Base-by-base conservation (phyloP, 2,113 vertebrate genomes). In the Hipposideros armiger region DNA sequence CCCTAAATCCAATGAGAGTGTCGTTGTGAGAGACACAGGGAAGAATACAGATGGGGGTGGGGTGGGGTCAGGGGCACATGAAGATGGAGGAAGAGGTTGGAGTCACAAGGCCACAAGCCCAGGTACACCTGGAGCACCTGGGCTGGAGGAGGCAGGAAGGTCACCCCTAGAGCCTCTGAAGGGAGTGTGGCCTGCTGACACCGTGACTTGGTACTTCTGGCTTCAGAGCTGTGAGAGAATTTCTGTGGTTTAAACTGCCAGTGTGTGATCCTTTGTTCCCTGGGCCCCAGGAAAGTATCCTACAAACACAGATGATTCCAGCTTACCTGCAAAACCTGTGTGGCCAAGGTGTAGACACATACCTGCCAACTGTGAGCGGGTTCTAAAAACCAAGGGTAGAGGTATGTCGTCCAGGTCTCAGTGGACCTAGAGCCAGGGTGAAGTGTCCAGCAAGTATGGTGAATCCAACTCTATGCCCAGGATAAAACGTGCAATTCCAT, bases 351-450 rank as follows among this genome's bases (percentile, higher is more conserved):
- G n/a, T n/a, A 10, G 45, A 24, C 15, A 15, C 7, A 52, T 17
- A 67, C 36, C 32, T 0, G 0, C 9, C 72, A 3, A 26, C 64
- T 36, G 24, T 4, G 47, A 19, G 77, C 5, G 0, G 22, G 24
- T 2, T 62, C 58, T 40, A 14, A 3, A 15, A 24, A 14, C 19
- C 16, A n/a, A 77, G n/a, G 42, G 66, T 26, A 9, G 50, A 58
- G 4, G 4, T 54, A 54, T 4, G 6, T 2, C 1, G 0, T 3
- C n/a, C 60, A 24, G 70, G 60, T n/a, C 22, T 40, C 7, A 2
- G 4, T 3, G 54, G 26, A 47, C 47, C 47, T 13, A 45, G 73
- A 22, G 11, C 45, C 15, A 7, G 28, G 64, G 54, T 7, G 11
- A 28, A 30, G 16, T 11, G 14, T 32, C 28, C 28, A 32, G 73